Conservation (phyloP, 2,113 vertebrate genomes). For the Crypturellus undulatus region DNA sequence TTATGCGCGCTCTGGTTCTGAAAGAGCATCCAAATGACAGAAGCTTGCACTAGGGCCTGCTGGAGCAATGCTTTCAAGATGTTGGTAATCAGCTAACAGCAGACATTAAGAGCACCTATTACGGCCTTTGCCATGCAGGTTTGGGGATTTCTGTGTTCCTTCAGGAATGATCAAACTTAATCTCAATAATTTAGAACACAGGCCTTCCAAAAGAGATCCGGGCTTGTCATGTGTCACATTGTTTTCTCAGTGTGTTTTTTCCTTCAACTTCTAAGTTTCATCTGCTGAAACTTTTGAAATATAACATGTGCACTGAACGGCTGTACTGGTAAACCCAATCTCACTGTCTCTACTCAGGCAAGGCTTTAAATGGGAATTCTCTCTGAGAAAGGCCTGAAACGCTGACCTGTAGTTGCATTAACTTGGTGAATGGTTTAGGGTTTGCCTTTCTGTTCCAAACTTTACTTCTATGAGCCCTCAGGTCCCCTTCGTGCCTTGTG, state of each 20-base stretch:
- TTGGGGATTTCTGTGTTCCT: constrained; percentile 36
- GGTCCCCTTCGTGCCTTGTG: constrained; percentile 57
- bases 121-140: constrained; percentile 15
- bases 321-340: rapidly evolving
- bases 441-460: constrained; percentile 2
- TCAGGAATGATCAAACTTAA: constrained; percentile 53
- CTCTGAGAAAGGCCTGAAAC: not conserved
- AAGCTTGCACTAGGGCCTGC: constrained; percentile 61
- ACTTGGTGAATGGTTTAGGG: not conserved
- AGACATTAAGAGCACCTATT: constrained; percentile 60
- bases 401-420: not conserved
- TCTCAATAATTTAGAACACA: constrained; percentile 23
- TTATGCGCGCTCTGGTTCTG: constrained; percentile 38
- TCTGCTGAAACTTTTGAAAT: not conserved
- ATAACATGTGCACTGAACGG: rapidly evolving
- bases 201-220: constrained; percentile 11
- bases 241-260: constrained; percentile 17
- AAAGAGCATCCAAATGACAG: constrained; percentile 74
- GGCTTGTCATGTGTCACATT: constrained; percentile 30
- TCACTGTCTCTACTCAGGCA: not conserved
- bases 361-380: not conserved
- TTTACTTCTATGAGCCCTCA: not conserved
- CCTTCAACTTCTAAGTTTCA: not conserved
- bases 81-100: constrained; percentile 82
- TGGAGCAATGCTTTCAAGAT: constrained; percentile 83